Evolutionary conservation across 1,140 invertebrate genomes (phyloP), one percentile per base, ranked within the genome.

Genomic region (Globodera rostochiensis): DNA sequence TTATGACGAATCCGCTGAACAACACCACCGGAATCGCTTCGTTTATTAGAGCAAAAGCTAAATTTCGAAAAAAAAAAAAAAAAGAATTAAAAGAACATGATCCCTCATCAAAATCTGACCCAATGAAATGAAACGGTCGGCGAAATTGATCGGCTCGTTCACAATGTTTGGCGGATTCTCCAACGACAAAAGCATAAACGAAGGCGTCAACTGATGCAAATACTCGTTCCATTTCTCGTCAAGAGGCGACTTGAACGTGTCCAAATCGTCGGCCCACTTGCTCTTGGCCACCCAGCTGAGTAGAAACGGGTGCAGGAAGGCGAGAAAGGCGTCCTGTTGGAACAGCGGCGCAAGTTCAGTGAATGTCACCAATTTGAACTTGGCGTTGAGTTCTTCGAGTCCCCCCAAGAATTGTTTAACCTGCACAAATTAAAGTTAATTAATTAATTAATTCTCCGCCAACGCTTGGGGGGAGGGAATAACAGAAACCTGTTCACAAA

Each of bases 321-420:
- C 79, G n/a, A 88, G 86, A 19, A 88, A 80, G 6, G 80, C 71
- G 73, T 88, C 88, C 57, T 81, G 53, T 6, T 86, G 73, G 80
- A 86, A 90, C 15, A 84, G 60, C 15, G 82, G 69, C 47, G 77
- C 57, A 36, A 89, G 80, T 73, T 89, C 88, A 19, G 80, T 81
- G 73, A 89, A 89, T n/a, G 83, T 87, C 64, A 89, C 73, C 4
- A 89, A 80, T 69, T 89, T 90, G 79, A 88, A 89, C 69, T 87
- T 83, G 21, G 88, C 88, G 49, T 88, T 88, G 6, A 90, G 76
- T 45, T 86, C 80, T 9, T 85, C 80, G 19, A 88, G 80, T 53
- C 81, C 82, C 15, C 84, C 77, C 15, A 88, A 77, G 76, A 88
- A 88, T 6, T 82, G 69, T 45, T 85, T 84, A 13, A 88, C 78